Evolutionary conservation across 1,140 invertebrate species (phyloP).

Genomic region (Lordiphosa stackelbergi): DNA sequence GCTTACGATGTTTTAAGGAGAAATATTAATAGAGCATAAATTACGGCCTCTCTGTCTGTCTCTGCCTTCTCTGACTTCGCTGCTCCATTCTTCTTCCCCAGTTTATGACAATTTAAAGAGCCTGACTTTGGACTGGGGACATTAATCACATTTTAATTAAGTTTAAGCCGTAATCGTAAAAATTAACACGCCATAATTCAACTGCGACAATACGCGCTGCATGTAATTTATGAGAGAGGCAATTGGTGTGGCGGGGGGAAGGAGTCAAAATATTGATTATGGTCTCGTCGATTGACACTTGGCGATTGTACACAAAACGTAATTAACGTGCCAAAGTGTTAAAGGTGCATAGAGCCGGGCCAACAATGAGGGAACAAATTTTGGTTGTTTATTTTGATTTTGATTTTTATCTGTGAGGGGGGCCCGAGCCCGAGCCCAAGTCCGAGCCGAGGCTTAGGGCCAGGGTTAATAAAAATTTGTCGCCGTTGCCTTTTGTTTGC

Average conservation of each 20-base stretch:
- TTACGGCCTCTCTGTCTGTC: conserved; percentile 29
- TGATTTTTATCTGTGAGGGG: conserved; percentile 54
- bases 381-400: conserved; percentile 72
- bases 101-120: conserved; percentile 71
- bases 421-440: conserved; percentile 16
- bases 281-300: conserved; percentile 50
- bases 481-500: conserved; percentile 44
- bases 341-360: conserved; percentile 38
- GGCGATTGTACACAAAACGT: conserved; percentile 48
- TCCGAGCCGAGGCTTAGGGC: conserved; percentile 27
- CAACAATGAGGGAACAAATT: conserved; percentile 59
- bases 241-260: conserved; percentile 1
- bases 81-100: conserved; percentile 9
- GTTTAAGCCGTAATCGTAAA: conserved; percentile 75
- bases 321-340: conserved; percentile 74
- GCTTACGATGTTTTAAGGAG: conserved; percentile 42
- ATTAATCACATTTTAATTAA: conserved; percentile 75
- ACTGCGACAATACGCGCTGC: conserved; percentile 71
- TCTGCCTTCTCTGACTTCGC: conserved; percentile 6
- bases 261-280: conserved; percentile 71
- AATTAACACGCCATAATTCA: conserved; percentile 75
- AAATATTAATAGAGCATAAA: conserved; percentile 75
- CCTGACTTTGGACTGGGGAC: conserved; percentile 45
- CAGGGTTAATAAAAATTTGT: conserved; percentile 72
- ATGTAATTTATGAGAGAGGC: conserved; percentile 61